A percentile compares a stretch with the other conserved stretches of the same genome.
These are phyloP conservation scores for Junonia oenone DNA, from an alignment of 2,888 invertebrate genomes.

Conservation along the genomic window DNA sequence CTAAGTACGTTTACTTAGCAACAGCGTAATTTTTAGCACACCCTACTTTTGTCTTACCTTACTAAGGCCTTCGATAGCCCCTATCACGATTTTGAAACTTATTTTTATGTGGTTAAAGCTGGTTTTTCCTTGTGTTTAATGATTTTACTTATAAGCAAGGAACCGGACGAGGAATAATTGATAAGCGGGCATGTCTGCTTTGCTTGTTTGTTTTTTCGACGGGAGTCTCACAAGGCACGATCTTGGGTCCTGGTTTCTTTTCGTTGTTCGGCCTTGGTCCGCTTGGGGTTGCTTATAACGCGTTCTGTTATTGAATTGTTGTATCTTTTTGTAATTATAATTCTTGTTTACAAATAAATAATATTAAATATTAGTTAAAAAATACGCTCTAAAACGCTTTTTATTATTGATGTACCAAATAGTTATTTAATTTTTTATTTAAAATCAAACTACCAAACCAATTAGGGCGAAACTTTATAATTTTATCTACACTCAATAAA, in stretches of 20 bases:
- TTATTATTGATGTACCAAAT: too few species aligned
- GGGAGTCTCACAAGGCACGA: constrained; percentile 34
- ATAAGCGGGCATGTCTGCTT: constrained; percentile 40
- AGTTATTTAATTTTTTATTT: too few species aligned
- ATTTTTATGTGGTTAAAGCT: constrained; percentile 1
- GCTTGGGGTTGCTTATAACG: constrained; percentile 17
- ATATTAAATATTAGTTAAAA: too few species aligned
- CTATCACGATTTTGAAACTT: constrained; percentile 26
- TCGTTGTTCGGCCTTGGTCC: constrained; percentile 32
- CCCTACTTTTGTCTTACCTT: constrained; percentile 46
- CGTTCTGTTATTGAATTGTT: neutral
- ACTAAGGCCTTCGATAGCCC: constrained; percentile 44
- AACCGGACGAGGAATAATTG: constrained; percentile 44
- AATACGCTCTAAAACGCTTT: too few species aligned
- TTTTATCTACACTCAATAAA: too few species aligned
- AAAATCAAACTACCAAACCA: too few species aligned
- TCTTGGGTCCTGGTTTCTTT: constrained; percentile 28
- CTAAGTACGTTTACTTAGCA: constrained; percentile 41
- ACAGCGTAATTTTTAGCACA: constrained; percentile 44
- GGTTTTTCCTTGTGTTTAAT: constrained; percentile 17
- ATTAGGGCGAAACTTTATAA: too few species aligned
- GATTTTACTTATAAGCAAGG: constrained; percentile 36
- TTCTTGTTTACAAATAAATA: too few species aligned
- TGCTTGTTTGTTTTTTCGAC: constrained; percentile 35
- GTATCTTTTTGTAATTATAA: neutral